Percentiles rank a stretch among this genome's conserved stretches.
These are phyloP conservation scores for Furcula furcula DNA, from an alignment of 2,888 invertebrate genomes.

Conservation along the genomic window DNA sequence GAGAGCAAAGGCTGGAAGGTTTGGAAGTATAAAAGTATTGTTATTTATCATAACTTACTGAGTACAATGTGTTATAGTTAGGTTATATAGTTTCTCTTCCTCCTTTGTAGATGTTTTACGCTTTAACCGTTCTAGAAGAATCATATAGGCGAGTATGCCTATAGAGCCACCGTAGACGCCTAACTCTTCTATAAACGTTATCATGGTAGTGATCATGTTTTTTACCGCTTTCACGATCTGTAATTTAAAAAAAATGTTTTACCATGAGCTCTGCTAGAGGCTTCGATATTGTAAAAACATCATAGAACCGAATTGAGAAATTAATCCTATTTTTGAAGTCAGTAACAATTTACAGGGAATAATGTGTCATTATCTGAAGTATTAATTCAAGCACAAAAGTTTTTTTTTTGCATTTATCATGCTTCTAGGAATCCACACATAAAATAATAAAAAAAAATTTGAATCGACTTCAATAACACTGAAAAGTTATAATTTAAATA, in stretches of 20 bases:
- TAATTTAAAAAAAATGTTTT: conserved; percentile 23
- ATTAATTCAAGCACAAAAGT: too few species aligned
- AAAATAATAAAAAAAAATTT: too few species aligned
- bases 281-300: too few species aligned
- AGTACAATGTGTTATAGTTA: conserved; percentile 41
- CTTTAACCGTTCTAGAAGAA: conserved; percentile 84
- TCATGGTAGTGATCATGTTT: conserved; percentile 71
- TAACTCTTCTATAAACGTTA: conserved; percentile 70
- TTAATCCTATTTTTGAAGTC: too few species aligned
- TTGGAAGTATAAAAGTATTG: background rate
- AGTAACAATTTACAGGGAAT: too few species aligned
- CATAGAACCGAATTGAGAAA: too few species aligned
- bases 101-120: conserved; percentile 54
- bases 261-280: too few species aligned
- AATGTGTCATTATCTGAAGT: too few species aligned
- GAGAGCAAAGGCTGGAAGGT: background rate
- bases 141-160: conserved; percentile 80
- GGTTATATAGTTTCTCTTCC: conserved; percentile 53
- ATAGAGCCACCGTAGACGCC: conserved; percentile 83
- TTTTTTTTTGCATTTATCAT: too few species aligned
- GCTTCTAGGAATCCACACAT: too few species aligned
- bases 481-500: too few species aligned
- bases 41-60: conserved; percentile 43
- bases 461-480: too few species aligned
- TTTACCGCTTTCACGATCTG: conserved; percentile 68